Conservation (phyloP, 2,797 vertebrate genomes). For the Macrochelys suwanniensis region DNA sequence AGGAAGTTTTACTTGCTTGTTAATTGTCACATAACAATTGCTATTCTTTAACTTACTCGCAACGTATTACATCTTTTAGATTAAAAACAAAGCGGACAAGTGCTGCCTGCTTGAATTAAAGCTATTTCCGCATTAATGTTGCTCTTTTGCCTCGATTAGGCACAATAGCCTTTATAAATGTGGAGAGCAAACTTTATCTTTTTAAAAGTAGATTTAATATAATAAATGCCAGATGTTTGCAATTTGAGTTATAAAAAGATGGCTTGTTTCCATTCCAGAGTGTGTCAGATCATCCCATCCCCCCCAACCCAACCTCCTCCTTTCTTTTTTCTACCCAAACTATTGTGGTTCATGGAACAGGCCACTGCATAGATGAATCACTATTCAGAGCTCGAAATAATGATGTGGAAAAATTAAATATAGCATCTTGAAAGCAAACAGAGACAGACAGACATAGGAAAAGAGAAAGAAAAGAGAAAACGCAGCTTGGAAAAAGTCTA, state of each 20-base stretch:
- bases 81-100: slow-evolving; percentile 72
- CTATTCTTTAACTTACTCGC: slow-evolving; percentile 69
- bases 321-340: slow-evolving; percentile 75
- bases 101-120: slow-evolving; percentile 71
- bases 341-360: slow-evolving; percentile 80
- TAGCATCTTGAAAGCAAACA: slow-evolving; percentile 56
- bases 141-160: slow-evolving; percentile 62
- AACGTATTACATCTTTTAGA: slow-evolving; percentile 66
- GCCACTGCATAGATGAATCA: slow-evolving; percentile 80
- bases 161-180: slow-evolving; percentile 62
- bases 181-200: slow-evolving; percentile 73
- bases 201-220: slow-evolving; percentile 75
- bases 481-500: not conserved
- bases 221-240: slow-evolving; percentile 78
- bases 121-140: slow-evolving; percentile 61
- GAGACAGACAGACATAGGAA: slow-evolving; percentile 43
- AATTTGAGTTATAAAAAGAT: slow-evolving; percentile 80
- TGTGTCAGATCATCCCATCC: slow-evolving; percentile 48
- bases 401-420: slow-evolving; percentile 77
- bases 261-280: slow-evolving; percentile 77
- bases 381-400: slow-evolving; percentile 73
- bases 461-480: slow-evolving; percentile 39
- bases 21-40: slow-evolving; percentile 63
- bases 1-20: slow-evolving; percentile 33
- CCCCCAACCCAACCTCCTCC: slow-evolving; percentile 25